Percentiles rank a stretch among this genome's conserved stretches.
Evolutionary conservation across 2,797 vertebrate species (phyloP).

Genomic region (Phoeniculus purpureus): DNA sequence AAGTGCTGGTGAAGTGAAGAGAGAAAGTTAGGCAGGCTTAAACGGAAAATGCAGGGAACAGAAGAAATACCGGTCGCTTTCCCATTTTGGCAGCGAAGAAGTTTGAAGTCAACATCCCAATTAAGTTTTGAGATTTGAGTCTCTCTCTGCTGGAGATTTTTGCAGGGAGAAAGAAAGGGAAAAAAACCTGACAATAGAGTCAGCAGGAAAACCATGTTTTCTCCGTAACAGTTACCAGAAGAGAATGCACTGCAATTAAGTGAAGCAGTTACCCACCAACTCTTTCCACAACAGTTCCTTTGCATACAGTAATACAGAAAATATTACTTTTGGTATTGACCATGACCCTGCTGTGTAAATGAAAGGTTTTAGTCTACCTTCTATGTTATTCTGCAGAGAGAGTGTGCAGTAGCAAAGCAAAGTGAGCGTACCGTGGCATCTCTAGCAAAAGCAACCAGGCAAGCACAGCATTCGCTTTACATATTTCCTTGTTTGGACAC

Average conservation of each 20-base stretch:
- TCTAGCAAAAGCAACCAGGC: conserved; percentile 38
- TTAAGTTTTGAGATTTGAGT: conserved; percentile 18
- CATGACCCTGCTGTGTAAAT: not conserved
- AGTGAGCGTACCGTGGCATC: not conserved
- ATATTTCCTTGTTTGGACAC: conserved; percentile 41
- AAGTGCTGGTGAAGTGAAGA: conserved; percentile 34
- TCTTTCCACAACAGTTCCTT: conserved; percentile 15
- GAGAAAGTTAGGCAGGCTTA: conserved; percentile 31
- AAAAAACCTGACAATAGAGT: not conserved
- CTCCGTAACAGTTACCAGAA: conserved; percentile 20
- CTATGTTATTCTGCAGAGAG: not conserved
- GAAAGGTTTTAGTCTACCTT: not conserved
- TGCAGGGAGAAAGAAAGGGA: not conserved
- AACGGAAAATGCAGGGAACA: not conserved
- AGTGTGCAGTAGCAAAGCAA: not conserved
- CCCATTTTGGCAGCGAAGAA: not conserved
- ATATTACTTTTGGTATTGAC: conserved; percentile 14
- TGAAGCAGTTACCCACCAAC: not conserved
- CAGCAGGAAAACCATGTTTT: not conserved
- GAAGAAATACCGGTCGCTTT: conserved; percentile 30
- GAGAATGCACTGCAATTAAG: conserved; percentile 1
- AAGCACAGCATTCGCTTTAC: conserved; percentile 32
- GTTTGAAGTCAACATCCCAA: conserved; percentile 11
- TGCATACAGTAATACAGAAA: not conserved
- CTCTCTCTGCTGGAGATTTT: not conserved